A percentile compares a stretch with the other conserved stretches of the same genome.
Conservation (phyloP, 1,140 invertebrate genomes). For the Drosophila fuyamai region DNA sequence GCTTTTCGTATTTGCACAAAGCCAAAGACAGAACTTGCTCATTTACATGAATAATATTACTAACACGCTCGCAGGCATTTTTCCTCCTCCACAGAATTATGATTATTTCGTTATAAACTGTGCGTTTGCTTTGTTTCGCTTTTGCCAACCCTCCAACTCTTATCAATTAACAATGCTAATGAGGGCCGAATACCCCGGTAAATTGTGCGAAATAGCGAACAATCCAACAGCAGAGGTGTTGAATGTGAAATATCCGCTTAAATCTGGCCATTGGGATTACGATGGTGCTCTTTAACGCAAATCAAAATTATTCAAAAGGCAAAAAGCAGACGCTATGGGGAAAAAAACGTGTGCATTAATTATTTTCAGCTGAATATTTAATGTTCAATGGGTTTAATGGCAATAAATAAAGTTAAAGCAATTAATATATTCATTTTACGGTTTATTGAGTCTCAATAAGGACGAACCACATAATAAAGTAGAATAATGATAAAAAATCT, state of each 20-base stretch:
- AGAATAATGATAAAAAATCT: background rate
- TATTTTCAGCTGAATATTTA: constrained; percentile 13
- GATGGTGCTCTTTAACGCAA: constrained; percentile 15
- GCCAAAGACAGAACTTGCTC: constrained; percentile 23
- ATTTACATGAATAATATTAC: constrained; percentile 42
- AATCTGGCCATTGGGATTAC: constrained; percentile 36
- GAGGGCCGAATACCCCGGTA: constrained; percentile 3
- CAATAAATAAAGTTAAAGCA: constrained; percentile 1
- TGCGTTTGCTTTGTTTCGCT: background rate
- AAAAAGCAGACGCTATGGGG: constrained; percentile 6
- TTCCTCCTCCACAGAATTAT: constrained; percentile 22
- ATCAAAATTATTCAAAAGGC: constrained; percentile 36
- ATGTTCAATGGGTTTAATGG: constrained; percentile 16
- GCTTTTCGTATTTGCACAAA: constrained; percentile 53
- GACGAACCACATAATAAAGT: constrained; percentile 1
- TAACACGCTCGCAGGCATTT: constrained; percentile 9
- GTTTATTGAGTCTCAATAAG: constrained; percentile 16
- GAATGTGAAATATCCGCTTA: constrained; percentile 35
- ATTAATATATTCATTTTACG: constrained; percentile 13
- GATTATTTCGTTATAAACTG: constrained; percentile 50
- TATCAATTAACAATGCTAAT: constrained; percentile 72
- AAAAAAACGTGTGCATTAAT: constrained; percentile 13
- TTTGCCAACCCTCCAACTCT: constrained; percentile 1
- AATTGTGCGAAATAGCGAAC: constrained; percentile 19
- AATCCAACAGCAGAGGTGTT: constrained; percentile 18